phyloP scores from a whole-genome alignment of 1,140 invertebrate species.

The Caenorhabditis briggsae region DNA sequence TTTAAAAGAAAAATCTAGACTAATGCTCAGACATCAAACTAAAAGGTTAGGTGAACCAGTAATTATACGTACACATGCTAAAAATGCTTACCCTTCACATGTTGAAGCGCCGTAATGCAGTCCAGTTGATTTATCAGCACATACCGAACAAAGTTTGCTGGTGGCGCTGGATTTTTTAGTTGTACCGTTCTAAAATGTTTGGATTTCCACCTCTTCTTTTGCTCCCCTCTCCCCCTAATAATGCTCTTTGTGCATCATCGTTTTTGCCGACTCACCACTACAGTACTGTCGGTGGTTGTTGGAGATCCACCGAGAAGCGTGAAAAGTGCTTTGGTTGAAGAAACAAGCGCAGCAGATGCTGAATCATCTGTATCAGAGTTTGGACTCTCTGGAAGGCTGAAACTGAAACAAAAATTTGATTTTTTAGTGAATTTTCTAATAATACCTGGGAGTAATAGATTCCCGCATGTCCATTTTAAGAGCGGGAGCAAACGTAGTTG shows the following conservation, averaged over 20 bases:
- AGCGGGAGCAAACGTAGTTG: background rate
- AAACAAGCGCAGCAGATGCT: background rate
- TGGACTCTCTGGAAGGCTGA: constrained; percentile 22
- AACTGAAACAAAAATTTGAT: background rate
- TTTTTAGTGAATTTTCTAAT: background rate
- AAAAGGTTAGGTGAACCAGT: no score
- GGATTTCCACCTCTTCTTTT: background rate
- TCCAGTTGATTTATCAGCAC: constrained; percentile 95
- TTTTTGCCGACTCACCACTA: background rate
- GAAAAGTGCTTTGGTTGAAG: background rate
- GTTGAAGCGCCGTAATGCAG: constrained; percentile 97
- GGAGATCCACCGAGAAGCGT: background rate
- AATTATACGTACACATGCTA: no score
- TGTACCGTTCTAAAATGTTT: constrained; percentile 15
- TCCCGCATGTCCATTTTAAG: background rate
- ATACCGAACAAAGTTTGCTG: constrained; percentile 95
- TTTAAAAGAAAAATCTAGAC: no score
- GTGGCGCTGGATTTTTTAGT: background rate
- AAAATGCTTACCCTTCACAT: constrained; percentile 86
- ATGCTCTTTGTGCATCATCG: constrained; percentile 25
- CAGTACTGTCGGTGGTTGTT: background rate
- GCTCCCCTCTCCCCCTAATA: background rate
- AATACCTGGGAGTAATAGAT: constrained; percentile 1
- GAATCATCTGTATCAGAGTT: constrained; percentile 41
- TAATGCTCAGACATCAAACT: no score